Percentiles rank a stretch among this genome's conserved stretches.
phyloP scores from a whole-genome alignment of 2,888 invertebrate species.

The Hypolimnas misippus region DNA sequence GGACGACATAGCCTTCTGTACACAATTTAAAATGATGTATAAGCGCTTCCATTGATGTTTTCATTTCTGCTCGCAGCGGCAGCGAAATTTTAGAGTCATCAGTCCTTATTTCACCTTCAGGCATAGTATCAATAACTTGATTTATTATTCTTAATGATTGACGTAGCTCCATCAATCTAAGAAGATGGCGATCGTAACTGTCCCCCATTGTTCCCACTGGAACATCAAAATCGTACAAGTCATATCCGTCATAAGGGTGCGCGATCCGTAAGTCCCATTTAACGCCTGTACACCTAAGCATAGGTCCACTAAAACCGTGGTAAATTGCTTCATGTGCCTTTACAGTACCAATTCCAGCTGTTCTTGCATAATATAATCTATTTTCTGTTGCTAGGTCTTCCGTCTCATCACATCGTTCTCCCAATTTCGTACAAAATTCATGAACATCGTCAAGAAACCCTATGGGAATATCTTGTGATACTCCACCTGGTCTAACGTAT shows the following conservation, averaged over 20 bases:
- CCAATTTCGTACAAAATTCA: constrained; percentile 86
- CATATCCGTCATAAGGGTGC: constrained; percentile 93
- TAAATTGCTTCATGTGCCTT: constrained; percentile 90
- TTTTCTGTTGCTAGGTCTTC: constrained; percentile 91
- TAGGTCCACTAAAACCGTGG: constrained; percentile 87
- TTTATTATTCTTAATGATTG: constrained; percentile 90
- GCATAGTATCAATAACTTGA: constrained; percentile 94
- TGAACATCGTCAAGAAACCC: constrained; percentile 92
- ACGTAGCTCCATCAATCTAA: constrained; percentile 88
- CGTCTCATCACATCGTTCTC: constrained; percentile 91
- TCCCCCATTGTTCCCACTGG: constrained; percentile 93
- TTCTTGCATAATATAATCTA: constrained; percentile 86
- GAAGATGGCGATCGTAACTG: constrained; percentile 91
- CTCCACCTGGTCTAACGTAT: constrained; percentile 93
- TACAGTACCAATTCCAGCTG: constrained; percentile 89
- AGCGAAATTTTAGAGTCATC: constrained; percentile 92
- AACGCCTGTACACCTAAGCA: constrained; percentile 91
- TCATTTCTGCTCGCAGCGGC: constrained; percentile 92
- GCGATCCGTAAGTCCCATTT: constrained; percentile 94
- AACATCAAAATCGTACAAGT: constrained; percentile 92
- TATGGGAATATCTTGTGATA: constrained; percentile 81
- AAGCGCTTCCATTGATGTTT: constrained; percentile 92
- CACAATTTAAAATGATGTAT: constrained; percentile 96
- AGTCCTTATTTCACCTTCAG: constrained; percentile 89
- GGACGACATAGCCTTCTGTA: constrained; percentile 91